Conservation (phyloP, 2,113 vertebrate species). For the Coracopsis vasa region DNA sequence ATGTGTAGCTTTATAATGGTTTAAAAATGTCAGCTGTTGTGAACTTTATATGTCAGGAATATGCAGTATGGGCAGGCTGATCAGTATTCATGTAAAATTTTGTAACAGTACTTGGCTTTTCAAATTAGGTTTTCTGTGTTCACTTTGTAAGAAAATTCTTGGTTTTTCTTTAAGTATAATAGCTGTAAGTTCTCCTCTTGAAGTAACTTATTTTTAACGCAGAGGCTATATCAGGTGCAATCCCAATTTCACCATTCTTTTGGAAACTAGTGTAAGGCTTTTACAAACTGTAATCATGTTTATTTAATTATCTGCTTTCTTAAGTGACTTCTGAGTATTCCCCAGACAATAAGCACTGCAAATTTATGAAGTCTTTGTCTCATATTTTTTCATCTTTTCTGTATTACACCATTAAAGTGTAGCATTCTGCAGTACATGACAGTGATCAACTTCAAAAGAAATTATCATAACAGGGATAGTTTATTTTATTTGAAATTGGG, state of each 20-base stretch:
- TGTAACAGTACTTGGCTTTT: neutral
- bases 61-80: neutral
- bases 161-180: neutral
- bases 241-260: neutral
- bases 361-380: neutral
- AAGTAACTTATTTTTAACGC: neutral
- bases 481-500: neutral
- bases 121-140: neutral
- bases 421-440: neutral
- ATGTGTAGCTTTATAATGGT: neutral
- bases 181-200: neutral
- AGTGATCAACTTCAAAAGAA: neutral
- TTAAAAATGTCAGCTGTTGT: conserved; percentile 40
- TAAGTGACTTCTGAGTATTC: neutral
- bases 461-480: neutral
- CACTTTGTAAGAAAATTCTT: neutral
- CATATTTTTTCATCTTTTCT: neutral
- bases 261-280: neutral
- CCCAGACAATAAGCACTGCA: neutral
- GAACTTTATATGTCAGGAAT: conserved; percentile 3
- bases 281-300: neutral
- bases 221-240: neutral
- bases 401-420: neutral
- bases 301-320: neutral
- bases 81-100: conserved; percentile 9